Evolutionary conservation across 2,888 invertebrate genomes (phyloP), one percentile per base, ranked within the genome.

Genomic region (Cenopis cana): DNA sequence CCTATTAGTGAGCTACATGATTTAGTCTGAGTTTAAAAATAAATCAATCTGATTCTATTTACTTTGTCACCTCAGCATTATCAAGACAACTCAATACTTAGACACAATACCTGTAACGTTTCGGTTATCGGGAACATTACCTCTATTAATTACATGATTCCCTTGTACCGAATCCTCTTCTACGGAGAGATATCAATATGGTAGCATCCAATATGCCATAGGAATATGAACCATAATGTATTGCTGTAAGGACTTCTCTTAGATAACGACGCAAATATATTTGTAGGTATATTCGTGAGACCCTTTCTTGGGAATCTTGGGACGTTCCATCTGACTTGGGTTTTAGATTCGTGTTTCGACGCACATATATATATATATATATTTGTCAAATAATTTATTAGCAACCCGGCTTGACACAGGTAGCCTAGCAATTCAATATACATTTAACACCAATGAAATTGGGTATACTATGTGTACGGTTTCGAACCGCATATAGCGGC

Each of bases 131-230:
- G 41, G 41, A n/a, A n/a, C 2, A 46, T 46, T n/a, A n/a, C n/a
- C n/a, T n/a, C n/a, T n/a, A 46, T 46, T 46, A 46, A 46, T 46
- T 46, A 46, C 41, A 46, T n/a, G 41, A n/a, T n/a, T 46, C 41
- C 41, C 41, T 46, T 46, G n/a, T 46, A 46, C 41, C 41, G 8
- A 14, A 46, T 46, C 5, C 6, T 6, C 6, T n/a, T n/a, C 41
- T 0, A n/a, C n/a, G n/a, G n/a, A n/a, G n/a, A n/a, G n/a, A n/a
- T n/a, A n/a, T 12, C n/a, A 46, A 46, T 46, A n/a, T 41, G 12
- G 5, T 41, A 41, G 12, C 41, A 41, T 12, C 41, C 12, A 12
- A 41, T 41, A 41, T 41, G 11, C 12, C 12, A n/a, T n/a, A n/a
- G 14, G 41, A 46, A 46, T n/a, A 5, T n/a, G 14, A 46, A 46